A percentile compares a stretch with the other conserved stretches of the same genome.
These are phyloP conservation scores for Eulemur coronatus DNA, from an alignment of 2,797 vertebrate species.

Conservation along the genomic window DNA sequence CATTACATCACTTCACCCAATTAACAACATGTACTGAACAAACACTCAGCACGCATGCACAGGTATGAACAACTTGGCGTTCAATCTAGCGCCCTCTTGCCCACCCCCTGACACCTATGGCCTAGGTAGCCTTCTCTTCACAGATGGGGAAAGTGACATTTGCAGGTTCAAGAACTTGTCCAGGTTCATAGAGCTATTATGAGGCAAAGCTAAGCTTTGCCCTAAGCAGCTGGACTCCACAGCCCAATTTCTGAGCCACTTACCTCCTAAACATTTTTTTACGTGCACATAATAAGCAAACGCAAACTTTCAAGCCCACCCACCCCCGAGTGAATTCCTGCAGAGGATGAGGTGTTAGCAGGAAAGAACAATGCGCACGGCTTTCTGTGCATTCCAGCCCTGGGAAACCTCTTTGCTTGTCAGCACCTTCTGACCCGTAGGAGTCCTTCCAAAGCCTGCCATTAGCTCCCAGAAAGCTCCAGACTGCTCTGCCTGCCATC, in stretches of 20 bases:
- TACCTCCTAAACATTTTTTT: too few species aligned
- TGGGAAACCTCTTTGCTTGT: neutral
- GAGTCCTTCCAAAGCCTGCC: neutral
- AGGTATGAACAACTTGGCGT: neutral
- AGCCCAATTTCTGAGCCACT: neutral
- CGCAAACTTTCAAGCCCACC: neutral
- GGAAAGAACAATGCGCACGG: neutral
- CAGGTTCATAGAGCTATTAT: neutral
- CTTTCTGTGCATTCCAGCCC: neutral
- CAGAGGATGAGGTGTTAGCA: too few species aligned
- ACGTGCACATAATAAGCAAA: rapidly evolving
- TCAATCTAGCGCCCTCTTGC: rapidly evolving
- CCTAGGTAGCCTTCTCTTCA: too few species aligned
- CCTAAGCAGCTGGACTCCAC: neutral
- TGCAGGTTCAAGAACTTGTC: neutral
- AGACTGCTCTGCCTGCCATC: neutral
- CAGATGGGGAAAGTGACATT: neutral
- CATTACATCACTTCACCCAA: neutral
- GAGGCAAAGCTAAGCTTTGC: neutral
- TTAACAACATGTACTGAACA: neutral
- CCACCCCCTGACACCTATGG: rapidly evolving
- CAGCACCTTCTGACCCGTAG: neutral
- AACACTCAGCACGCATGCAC: neutral
- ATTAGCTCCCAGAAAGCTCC: neutral
- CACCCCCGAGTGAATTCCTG: too few species aligned